Base-by-base conservation (phyloP, 2,888 invertebrate species). In the Masnerella sp. region DNA sequence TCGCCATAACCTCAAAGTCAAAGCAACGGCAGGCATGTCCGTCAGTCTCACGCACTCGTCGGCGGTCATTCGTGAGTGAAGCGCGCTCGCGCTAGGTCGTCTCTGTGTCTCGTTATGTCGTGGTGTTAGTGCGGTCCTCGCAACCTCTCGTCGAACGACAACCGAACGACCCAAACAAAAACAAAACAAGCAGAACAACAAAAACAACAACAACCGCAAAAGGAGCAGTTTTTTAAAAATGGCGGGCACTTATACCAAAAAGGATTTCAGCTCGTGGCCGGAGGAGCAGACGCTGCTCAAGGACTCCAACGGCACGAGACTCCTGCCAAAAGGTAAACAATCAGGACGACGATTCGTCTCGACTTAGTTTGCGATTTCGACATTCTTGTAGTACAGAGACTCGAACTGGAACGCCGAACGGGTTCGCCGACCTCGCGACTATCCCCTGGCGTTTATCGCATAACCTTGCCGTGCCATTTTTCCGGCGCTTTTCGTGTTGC, bases 191-290 rank as follows among this genome's bases (percentile, higher is more conserved):
- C n/a, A n/a, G n/a, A n/a, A n/a, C 11, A 22, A 22, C n/a, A 38
- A 47, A 17, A 20, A 51, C 0, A 34, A 20, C n/a, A 38, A 38
- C 18, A 25, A 28, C 30, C 18, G 30, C 30, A 20, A 18, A 15
- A n/a, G 34, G 22, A 8, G 49, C n/a, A 14, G 17, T 40, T 62
- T 49, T 67, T 58, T 25, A 77, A 81, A 79, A 80, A 87, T 87
- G 87, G 85, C 87, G 77, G 86, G 86, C 64, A 87, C 82, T 42
- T 87, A 87, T 61, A 86, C 84, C 54, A 87, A 85, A 76, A 87
- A 84, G 61, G 87, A 87, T 70, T 86, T 83, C 72, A 80, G 83
- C 56, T 70, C 78, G 11, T 86, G 85, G n/a, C 82, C 85, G 9
- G 87, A 87, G 72, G 87, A 87, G 67, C 86, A 87, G 49, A 87